Evolutionary conservation across 2,888 invertebrate genomes (phyloP), one percentile per base, ranked within the genome.

Genomic region (Diplolepis rosae): DNA sequence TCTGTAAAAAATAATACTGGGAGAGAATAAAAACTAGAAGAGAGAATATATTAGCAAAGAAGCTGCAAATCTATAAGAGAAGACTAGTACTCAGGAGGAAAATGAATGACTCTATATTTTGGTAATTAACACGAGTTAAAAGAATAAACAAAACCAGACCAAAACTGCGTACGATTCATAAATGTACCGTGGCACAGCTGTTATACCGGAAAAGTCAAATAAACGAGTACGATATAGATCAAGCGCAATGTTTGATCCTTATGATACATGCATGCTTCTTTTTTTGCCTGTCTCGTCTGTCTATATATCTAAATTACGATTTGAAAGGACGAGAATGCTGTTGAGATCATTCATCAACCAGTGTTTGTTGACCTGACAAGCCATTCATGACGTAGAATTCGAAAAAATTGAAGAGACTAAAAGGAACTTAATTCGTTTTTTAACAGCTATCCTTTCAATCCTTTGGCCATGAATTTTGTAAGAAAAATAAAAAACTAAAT

Each of bases 21-120:
- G 66, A 50, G 48, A 28, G 45, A 42, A 35, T 22, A 65, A 32
- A 66, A 56, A 9, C 27, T 68, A 32, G 65, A 66, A 66, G 11
- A n/a, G 35, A 27, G 30, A 65, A 66, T 45, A 66, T 51, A 51
- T n/a, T n/a, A 68, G 30, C 50, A 18, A 54, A 56, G 11, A 39
- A 68, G 18, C 32, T 18, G 48, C 11, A 50, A 48, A 66, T 15
- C 39, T 27, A 65, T 65, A 67, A 69, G 73, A 70, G 69, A 69
- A 56, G 56, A 32, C 32, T 27, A 35, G 42, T 35, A 15, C 27
- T 18, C 35, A 22, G 18, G 68, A 71, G 79, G 76, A 79, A 82
- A 84, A 85, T 80, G 80, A 79, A 84, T 82, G 80, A 85, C 83
- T 86, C 82, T 83, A 85, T 86, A 85, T 83, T 86, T 85, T 76